Base-by-base conservation (phyloP, 2,113 vertebrate genomes). In the Brachypteracias leptosomus region DNA sequence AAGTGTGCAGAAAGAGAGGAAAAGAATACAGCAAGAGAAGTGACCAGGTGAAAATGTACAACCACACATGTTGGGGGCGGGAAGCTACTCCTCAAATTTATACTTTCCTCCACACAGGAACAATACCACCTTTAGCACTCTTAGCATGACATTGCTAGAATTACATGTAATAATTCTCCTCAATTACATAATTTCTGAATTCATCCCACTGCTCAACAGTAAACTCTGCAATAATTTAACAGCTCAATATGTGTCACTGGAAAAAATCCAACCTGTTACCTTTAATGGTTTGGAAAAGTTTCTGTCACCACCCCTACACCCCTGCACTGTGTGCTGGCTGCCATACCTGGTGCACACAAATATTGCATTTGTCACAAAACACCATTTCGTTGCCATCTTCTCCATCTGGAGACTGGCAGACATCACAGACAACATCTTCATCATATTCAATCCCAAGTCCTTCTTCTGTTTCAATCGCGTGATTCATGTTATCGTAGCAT, bases 311-410 rank as follows among this genome's bases (percentile, higher is more conserved):
- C 10, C n/a, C 31, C 13, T 3, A 5, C 31, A 11, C 11, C 5
- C 31, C 15, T 26, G 10, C 47, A 9, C 42, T 7, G 40, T 7
- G 21, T 38, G 36, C 29, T 29, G 55, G 26, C 63, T 2, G 11
- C 73, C 90, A 4, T 97, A 99, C 99, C 99, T 99, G 99, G 94
- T 99, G 99, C 61, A 99, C 99, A 4, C 99, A 99, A 91, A 99
- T 99, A 97, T 99, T 99, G 98, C 99, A 99, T 92, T 99, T 99
- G 98, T 99, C 99, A 76, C 99, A 99, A 97, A 99, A 99, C 75
- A 99, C 99, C 99, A 99, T 99, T 97, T 99, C 99, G 3, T 99
- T 99, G 97, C 99, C 99, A 5, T 99, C 99, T 96, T 99, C 99
- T 1, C 99, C 99, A 7, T 99, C 99, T 5, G 99, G 99, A 13